These are phyloP conservation scores for Aspidapion aeneum DNA, from an alignment of 2,888 invertebrate genomes.

Conservation along the genomic window DNA sequence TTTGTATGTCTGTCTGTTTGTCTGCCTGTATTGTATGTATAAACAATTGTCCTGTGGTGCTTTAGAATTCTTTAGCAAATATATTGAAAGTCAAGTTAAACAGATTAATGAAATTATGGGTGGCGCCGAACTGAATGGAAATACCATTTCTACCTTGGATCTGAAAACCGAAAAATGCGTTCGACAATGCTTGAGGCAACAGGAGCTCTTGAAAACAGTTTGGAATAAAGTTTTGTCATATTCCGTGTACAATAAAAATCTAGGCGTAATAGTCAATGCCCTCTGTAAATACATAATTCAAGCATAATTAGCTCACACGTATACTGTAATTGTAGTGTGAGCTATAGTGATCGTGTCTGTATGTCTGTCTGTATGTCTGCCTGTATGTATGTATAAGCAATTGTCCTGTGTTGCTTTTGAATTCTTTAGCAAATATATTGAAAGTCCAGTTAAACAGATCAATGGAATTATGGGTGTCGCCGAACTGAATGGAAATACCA, in stretches of 20 bases:
- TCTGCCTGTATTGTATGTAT: too few relatives aligned
- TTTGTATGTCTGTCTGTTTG: too few relatives aligned
- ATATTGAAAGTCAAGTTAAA: conserved; percentile 71
- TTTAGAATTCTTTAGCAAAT: conserved; percentile 65
- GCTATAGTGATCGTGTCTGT: too few relatives aligned
- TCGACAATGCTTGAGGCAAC: conserved; percentile 78
- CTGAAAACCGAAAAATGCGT: conserved; percentile 66
- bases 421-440: conserved; percentile 69
- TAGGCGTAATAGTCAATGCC: conserved; percentile 53
- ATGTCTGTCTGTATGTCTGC: too few relatives aligned
- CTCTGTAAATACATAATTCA: conserved; percentile 63
- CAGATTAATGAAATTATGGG: conserved; percentile 70
- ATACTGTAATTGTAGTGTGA: conserved; percentile 78
- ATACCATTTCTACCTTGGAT: conserved; percentile 55
- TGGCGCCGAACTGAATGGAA: conserved; percentile 60
- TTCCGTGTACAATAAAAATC: conserved; percentile 69
- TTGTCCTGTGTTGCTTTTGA: conserved; percentile 66
- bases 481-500: conserved; percentile 53
- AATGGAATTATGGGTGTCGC: conserved; percentile 68
- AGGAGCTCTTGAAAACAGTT: conserved; percentile 79
- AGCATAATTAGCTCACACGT: conserved; percentile 78
- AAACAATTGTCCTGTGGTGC: too few relatives aligned
- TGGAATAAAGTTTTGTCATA: conserved; percentile 83
- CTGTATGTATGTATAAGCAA: conserved; percentile 65
- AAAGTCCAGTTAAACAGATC: conserved; percentile 71